Percentiles rank a stretch among this genome's conserved stretches.
These are phyloP conservation scores for Micrastur ruficollis DNA, from an alignment of 2,797 vertebrate species.

Conservation along the genomic window DNA sequence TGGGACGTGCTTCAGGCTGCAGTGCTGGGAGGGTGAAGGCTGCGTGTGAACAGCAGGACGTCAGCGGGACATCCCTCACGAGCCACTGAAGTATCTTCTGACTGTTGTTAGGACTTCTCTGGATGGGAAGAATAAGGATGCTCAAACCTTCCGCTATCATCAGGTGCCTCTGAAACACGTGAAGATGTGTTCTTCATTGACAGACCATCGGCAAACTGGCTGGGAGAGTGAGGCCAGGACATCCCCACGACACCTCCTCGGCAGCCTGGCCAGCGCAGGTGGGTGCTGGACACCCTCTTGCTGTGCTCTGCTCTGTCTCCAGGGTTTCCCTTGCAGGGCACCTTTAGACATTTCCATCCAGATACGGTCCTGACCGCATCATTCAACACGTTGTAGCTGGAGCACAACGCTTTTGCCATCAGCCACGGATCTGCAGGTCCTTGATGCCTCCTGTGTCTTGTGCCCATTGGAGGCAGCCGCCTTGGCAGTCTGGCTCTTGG, in stretches of 20 bases:
- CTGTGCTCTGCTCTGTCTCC: background rate
- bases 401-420: background rate
- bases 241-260: background rate
- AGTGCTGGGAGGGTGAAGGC: background rate
- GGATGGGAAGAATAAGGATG: background rate
- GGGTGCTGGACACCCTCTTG: background rate
- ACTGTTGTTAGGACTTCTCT: background rate
- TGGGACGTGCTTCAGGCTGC: background rate
- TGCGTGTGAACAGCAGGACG: background rate
- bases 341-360: background rate
- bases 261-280: background rate
- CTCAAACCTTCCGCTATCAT: background rate
- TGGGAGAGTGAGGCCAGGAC: background rate
- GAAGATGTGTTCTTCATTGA: background rate
- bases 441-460: background rate
- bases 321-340: background rate
- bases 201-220: background rate
- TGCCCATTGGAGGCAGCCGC: accelerated
- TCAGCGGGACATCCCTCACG: background rate
- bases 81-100: background rate
- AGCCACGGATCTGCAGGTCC: background rate
- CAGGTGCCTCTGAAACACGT: background rate
- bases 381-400: background rate
- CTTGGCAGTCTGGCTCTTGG: background rate
- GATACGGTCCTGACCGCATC: background rate